Evolutionary conservation across 2,113 vertebrate genomes (phyloP).

Genomic region (Recurvirostra avosetta): DNA sequence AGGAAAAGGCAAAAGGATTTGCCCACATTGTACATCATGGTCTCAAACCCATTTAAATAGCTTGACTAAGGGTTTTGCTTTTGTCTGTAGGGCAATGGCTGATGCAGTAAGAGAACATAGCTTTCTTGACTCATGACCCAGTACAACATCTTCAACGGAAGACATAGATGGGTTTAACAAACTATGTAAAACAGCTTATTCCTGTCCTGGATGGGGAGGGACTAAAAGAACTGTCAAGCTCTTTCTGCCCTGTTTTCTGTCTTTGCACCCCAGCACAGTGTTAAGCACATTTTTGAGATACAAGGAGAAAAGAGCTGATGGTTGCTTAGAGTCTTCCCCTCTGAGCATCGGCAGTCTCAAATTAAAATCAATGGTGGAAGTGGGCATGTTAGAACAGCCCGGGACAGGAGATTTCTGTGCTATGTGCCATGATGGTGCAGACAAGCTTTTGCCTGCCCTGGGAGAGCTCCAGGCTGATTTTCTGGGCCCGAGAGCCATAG

Average conservation of each 20-base stretch:
- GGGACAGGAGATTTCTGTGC: not conserved
- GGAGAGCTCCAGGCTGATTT: not conserved
- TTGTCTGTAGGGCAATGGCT: not conserved
- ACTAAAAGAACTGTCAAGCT: not conserved
- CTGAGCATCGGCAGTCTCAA: not conserved
- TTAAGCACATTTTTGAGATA: not conserved
- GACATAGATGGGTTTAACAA: not conserved
- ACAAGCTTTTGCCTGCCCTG: not conserved
- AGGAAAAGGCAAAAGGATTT: not conserved
- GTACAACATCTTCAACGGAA: not conserved
- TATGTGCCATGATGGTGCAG: not conserved
- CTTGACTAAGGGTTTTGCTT: not conserved
- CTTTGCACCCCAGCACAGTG: not conserved
- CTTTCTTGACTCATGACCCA: not conserved
- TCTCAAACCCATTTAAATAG: not conserved
- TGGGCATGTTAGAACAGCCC: not conserved
- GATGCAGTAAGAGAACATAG: not conserved
- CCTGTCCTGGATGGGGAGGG: accelerated
- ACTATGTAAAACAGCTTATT: not conserved
- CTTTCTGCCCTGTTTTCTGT: not conserved
- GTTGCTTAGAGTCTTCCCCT: not conserved
- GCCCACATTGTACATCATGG: not conserved
- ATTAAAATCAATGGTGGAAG: not conserved
- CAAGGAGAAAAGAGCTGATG: not conserved
- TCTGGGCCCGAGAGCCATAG: not conserved